Evolutionary conservation across 2,888 invertebrate species (phyloP).

Genomic region (Gnatocerus cornutus): DNA sequence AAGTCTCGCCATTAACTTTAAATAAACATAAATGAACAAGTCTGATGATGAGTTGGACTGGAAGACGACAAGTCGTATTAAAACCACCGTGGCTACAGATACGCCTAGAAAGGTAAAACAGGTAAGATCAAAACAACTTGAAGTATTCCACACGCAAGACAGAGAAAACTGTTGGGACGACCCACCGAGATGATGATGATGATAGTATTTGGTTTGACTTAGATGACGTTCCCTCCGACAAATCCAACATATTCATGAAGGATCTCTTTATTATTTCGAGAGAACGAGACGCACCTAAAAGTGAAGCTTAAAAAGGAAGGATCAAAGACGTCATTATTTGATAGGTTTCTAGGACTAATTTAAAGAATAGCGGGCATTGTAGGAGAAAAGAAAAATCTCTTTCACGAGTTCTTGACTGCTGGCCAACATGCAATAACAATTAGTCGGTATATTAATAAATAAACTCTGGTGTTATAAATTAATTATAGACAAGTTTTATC

Average conservation of each 20-base stretch:
- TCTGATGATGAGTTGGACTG: constrained; percentile 10
- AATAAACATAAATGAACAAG: constrained; percentile 41
- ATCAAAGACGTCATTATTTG: too few species aligned
- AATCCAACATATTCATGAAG: constrained; percentile 24
- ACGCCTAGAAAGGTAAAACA: constrained; percentile 40
- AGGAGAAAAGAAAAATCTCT: too few species aligned
- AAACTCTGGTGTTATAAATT: constrained; percentile 11
- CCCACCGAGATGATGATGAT: constrained; percentile 29
- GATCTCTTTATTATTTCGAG: neutral
- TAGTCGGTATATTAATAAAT: constrained; percentile 12
- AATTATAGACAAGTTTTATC: constrained; percentile 14
- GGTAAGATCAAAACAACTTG: constrained; percentile 39
- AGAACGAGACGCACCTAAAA: too few species aligned
- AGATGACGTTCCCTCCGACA: constrained; percentile 1
- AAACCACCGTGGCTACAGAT: constrained; percentile 23
- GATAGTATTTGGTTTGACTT: constrained; percentile 13
- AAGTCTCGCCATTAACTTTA: constrained; percentile 34
- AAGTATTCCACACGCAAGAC: constrained; percentile 23
- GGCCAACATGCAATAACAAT: constrained; percentile 5
- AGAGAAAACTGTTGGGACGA: constrained; percentile 29
- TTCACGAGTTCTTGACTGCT: too few species aligned
- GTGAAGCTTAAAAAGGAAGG: too few species aligned
- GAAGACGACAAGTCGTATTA: constrained; percentile 34
- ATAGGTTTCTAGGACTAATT: too few species aligned
- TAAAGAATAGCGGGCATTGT: too few species aligned